phyloP scores from a whole-genome alignment of 2,888 invertebrate genomes.

The Oscheius onirici region DNA sequence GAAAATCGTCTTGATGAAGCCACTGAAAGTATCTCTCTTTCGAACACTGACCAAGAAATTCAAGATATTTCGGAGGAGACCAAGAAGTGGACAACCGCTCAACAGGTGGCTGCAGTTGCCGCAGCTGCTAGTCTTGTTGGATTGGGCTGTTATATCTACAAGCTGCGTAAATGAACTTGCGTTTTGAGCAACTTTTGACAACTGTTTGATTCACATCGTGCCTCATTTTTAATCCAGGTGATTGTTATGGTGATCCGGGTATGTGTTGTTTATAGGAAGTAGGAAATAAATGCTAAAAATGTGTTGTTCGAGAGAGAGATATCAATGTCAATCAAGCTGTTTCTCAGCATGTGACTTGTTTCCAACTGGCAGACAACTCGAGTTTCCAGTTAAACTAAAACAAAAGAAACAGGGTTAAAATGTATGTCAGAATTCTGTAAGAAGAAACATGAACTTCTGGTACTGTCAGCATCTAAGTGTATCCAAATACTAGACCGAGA shows the following conservation, averaged over 20 bases:
- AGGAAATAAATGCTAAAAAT: background rate
- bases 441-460: too few species aligned
- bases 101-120: conserved; percentile 37
- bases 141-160: conserved; percentile 46
- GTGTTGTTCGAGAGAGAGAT: too few species aligned
- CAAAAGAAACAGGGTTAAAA: too few species aligned
- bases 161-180: conserved; percentile 3
- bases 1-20: background rate
- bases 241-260: background rate
- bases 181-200: too few species aligned
- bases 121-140: conserved; percentile 47
- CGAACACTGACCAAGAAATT: background rate
- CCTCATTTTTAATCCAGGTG: conserved; percentile 6
- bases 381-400: too few species aligned
- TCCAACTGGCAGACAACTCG: too few species aligned
- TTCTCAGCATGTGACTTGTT: too few species aligned
- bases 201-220: too few species aligned
- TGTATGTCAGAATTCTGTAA: too few species aligned
- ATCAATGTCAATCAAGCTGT: too few species aligned
- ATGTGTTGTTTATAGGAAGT: conserved; percentile 7
- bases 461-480: too few species aligned
- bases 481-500: too few species aligned
- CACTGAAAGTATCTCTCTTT: background rate
- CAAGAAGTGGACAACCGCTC: conserved; percentile 13
- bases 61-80: background rate